Evolutionary conservation across 2,888 invertebrate species (phyloP).

Genomic region (Tenthredo distinguenda): DNA sequence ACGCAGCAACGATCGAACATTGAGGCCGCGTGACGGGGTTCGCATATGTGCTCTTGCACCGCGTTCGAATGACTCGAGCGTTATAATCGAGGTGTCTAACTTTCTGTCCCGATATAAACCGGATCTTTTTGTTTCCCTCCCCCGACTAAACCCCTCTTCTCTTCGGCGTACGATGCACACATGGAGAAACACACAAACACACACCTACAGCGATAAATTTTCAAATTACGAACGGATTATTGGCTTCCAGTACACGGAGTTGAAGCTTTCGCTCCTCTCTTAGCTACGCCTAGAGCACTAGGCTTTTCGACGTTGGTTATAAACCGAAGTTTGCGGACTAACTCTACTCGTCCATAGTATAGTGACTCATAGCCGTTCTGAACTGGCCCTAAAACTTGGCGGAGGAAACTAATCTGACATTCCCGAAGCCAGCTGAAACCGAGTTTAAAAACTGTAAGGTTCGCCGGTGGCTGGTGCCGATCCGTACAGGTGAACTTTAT

Average conservation of each 20-base stretch:
- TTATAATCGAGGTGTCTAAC: conserved; percentile 14
- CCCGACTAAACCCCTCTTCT: background rate
- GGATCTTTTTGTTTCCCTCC: background rate
- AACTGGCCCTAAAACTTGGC: conserved; percentile 68
- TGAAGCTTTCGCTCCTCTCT: conserved; percentile 47
- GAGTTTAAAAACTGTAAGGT: conserved; percentile 1
- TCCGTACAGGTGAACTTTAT: background rate
- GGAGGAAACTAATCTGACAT: conserved; percentile 75
- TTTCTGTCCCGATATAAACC: background rate
- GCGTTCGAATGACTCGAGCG: conserved; percentile 23
- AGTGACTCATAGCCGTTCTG: conserved; percentile 59
- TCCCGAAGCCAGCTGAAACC: conserved; percentile 53
- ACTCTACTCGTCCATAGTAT: conserved; percentile 67
- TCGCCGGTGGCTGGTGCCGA: background rate
- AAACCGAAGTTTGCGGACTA: conserved; percentile 72
- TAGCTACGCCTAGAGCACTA: background rate
- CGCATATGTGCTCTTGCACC: background rate
- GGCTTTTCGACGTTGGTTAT: background rate
- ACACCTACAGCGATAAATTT: conserved; percentile 57
- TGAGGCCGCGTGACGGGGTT: conserved; percentile 28
- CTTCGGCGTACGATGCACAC: background rate
- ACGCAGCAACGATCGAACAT: conserved; percentile 72
- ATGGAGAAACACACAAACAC: background rate
- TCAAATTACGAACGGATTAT: conserved; percentile 72
- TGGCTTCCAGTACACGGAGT: conserved; percentile 69